These are phyloP conservation scores for Mungos mungo DNA, from an alignment of 2,113 vertebrate species.

Conservation along the genomic window DNA sequence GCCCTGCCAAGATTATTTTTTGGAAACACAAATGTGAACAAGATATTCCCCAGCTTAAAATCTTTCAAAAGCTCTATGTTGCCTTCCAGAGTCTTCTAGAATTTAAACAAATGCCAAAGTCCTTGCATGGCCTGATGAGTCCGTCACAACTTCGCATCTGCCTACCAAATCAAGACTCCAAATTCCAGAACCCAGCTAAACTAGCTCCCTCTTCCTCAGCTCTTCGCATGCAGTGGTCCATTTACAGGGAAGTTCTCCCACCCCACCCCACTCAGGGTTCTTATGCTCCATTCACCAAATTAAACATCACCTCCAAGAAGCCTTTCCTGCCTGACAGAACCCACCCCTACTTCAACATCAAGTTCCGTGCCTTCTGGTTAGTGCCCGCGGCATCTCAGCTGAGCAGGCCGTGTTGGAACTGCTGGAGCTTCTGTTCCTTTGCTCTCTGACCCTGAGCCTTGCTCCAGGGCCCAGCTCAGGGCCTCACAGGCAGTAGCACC, in stretches of 20 bases:
- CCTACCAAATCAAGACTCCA: background rate
- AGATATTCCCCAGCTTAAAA: background rate
- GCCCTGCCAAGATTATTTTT: background rate
- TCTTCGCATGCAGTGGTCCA: background rate
- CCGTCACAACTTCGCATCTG: background rate
- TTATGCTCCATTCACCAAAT: background rate
- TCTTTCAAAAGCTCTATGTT: background rate
- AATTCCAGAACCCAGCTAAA: background rate
- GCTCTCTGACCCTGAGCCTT: background rate
- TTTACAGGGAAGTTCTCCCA: background rate
- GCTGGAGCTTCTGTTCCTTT: background rate
- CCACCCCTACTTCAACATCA: background rate
- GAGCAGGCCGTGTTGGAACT: background rate
- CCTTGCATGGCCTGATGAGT: background rate
- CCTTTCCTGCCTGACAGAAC: background rate
- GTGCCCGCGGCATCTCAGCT: background rate
- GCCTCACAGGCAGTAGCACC: background rate
- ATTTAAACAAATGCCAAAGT: background rate
- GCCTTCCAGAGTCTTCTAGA: background rate
- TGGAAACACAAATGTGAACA: background rate
- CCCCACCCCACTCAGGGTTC: background rate
- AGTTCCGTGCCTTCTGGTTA: background rate
- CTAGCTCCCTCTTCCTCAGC: background rate
- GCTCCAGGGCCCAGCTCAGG: background rate
- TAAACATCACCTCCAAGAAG: background rate